These are phyloP conservation scores for Noctua pronuba DNA, from an alignment of 2,888 invertebrate genomes.

Conservation along the genomic window DNA sequence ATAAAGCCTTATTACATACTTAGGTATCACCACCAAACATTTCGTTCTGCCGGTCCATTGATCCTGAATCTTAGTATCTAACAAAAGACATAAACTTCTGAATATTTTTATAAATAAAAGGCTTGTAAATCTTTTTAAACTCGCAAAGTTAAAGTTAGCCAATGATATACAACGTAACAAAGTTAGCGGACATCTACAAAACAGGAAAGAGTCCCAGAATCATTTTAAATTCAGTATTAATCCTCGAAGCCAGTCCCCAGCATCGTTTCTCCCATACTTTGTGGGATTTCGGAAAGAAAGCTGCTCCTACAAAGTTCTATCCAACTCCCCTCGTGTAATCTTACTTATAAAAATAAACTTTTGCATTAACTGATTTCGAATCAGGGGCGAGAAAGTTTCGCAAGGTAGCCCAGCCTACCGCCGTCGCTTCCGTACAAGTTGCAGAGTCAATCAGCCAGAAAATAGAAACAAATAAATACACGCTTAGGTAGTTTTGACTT, in stretches of 20 bases:
- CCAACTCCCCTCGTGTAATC: slow-evolving; percentile 89
- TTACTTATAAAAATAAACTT: slow-evolving; percentile 91
- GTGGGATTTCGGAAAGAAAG: slow-evolving; percentile 88
- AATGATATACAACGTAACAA: slow-evolving; percentile 80
- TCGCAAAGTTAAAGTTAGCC: slow-evolving; percentile 74
- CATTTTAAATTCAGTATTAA: slow-evolving; percentile 89
- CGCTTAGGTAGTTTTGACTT: slow-evolving; percentile 88
- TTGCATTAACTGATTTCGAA: slow-evolving; percentile 91
- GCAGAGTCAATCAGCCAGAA: slow-evolving; percentile 86
- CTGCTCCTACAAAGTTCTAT: slow-evolving; percentile 86
- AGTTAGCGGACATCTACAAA: slow-evolving; percentile 79
- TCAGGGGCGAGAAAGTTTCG: slow-evolving; percentile 84
- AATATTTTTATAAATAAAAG: slow-evolving; percentile 64
- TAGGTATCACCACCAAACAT: neutral
- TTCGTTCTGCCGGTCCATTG: neutral
- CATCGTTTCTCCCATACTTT: slow-evolving; percentile 86
- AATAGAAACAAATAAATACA: slow-evolving; percentile 89
- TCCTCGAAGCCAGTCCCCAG: slow-evolving; percentile 83
- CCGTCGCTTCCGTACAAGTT: slow-evolving; percentile 81
- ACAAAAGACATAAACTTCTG: slow-evolving; percentile 43
- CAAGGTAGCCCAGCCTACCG: slow-evolving; percentile 83
- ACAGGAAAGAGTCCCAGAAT: slow-evolving; percentile 82
- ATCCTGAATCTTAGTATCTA: slow-evolving; percentile 22
- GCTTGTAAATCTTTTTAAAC: slow-evolving; percentile 74
- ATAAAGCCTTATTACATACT: slow-evolving; percentile 7